Conservation (phyloP, 2,113 vertebrate genomes). For the Okapia johnstoni region DNA sequence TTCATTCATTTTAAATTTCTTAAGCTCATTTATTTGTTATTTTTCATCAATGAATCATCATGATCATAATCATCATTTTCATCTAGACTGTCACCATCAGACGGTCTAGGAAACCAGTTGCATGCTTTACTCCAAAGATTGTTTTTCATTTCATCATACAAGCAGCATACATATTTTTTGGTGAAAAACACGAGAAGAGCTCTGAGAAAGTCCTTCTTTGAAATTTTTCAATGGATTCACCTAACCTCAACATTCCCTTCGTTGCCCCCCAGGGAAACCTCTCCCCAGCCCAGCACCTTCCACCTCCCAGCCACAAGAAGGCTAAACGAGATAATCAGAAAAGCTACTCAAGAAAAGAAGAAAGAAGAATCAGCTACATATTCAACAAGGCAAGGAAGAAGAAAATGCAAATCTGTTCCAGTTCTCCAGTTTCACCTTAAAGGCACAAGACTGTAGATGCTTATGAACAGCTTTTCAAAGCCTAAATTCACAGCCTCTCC, state of each 20-base stretch:
- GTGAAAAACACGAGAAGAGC: neutral
- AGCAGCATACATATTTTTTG: neutral
- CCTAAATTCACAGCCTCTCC: conserved; percentile 46
- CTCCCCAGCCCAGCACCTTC: neutral
- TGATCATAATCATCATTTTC: neutral
- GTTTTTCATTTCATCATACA: neutral
- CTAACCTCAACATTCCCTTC: neutral
- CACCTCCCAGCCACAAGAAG: neutral
- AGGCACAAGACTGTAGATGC: conserved; percentile 54
- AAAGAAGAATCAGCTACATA: conserved; percentile 16
- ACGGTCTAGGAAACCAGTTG: neutral
- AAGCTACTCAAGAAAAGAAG: conserved; percentile 52
- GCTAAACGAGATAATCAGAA: conserved; percentile 40
- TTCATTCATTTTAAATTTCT: neutral
- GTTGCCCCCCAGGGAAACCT: neutral
- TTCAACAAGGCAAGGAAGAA: conserved; percentile 38
- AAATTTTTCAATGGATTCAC: neutral
- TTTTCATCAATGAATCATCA: neutral
- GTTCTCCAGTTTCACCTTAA: conserved; percentile 59
- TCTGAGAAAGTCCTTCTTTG: neutral
- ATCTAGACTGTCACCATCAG: neutral
- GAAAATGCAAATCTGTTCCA: conserved; percentile 36
- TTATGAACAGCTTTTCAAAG: conserved; percentile 51
- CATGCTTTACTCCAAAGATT: neutral
- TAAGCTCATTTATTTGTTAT: neutral